Conservation (phyloP, 2,888 invertebrate species). For the Steinernema carpocapsae region DNA sequence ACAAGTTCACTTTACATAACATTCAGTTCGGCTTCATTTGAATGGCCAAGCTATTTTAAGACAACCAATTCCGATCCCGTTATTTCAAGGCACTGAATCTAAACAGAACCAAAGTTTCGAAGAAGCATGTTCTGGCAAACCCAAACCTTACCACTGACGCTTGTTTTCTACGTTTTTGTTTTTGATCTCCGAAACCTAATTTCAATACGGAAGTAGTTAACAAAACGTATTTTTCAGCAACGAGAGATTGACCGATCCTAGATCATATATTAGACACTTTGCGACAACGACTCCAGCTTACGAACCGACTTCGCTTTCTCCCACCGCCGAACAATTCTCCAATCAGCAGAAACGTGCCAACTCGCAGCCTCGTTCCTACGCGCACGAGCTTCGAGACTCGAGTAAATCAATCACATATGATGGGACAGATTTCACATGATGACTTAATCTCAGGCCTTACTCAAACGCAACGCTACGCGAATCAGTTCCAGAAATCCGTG, state of each 20-base stretch:
- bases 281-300: conserved; percentile 31
- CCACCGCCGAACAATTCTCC: neutral
- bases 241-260: conserved; percentile 23
- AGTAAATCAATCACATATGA: conserved; percentile 39
- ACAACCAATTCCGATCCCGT: too few species aligned
- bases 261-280: conserved; percentile 27
- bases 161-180: too few species aligned
- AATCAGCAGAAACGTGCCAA: conserved; percentile 4
- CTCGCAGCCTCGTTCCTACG: conserved; percentile 37
- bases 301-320: neutral
- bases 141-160: too few species aligned
- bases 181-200: too few species aligned
- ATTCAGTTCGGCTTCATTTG: too few species aligned
- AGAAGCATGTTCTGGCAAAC: too few species aligned
- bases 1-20: too few species aligned
- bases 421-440: neutral
- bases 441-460: conserved; percentile 53
- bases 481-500: conserved; percentile 56
- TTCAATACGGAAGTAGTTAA: too few species aligned
- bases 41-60: too few species aligned
- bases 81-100: too few species aligned
- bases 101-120: too few species aligned
- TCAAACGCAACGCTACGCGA: conserved; percentile 57
- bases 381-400: conserved; percentile 48
- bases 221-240: too few species aligned